phyloP scores from a whole-genome alignment of 2,888 invertebrate species.

The Piscicola geometra region DNA sequence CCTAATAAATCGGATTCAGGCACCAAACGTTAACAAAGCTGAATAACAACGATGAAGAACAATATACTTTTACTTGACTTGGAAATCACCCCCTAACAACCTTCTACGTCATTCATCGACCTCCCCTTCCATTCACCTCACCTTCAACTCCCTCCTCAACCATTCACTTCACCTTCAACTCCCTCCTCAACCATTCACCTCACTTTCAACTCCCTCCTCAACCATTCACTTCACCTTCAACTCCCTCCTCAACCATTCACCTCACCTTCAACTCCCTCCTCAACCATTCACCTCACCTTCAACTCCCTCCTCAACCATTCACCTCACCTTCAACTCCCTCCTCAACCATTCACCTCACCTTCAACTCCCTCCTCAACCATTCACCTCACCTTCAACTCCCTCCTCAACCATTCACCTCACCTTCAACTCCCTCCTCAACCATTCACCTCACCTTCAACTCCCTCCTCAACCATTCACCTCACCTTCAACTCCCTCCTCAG shows the following conservation, averaged over 20 bases:
- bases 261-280: not conserved
- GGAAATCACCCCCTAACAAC: too few relatives aligned
- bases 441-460: not conserved
- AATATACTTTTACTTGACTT: too few relatives aligned
- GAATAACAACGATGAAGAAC: too few relatives aligned
- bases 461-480: conserved; percentile 47
- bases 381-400: not conserved
- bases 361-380: not conserved
- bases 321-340: not conserved
- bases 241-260: not conserved
- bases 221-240: not conserved
- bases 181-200: not conserved
- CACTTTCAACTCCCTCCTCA: not conserved
- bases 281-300: not conserved
- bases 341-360: not conserved
- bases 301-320: conserved; percentile 17
- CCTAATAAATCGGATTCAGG: too few relatives aligned
- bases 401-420: not conserved
- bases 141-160: not conserved
- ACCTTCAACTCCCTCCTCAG: conserved; percentile 58
- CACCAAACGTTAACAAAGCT: too few relatives aligned
- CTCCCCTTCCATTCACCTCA: not conserved
- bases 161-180: not conserved
- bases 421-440: not conserved
- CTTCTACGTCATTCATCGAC: not conserved